Base-by-base conservation (phyloP, 2,888 invertebrate species). In the Lasioglossum oenotherae region DNA sequence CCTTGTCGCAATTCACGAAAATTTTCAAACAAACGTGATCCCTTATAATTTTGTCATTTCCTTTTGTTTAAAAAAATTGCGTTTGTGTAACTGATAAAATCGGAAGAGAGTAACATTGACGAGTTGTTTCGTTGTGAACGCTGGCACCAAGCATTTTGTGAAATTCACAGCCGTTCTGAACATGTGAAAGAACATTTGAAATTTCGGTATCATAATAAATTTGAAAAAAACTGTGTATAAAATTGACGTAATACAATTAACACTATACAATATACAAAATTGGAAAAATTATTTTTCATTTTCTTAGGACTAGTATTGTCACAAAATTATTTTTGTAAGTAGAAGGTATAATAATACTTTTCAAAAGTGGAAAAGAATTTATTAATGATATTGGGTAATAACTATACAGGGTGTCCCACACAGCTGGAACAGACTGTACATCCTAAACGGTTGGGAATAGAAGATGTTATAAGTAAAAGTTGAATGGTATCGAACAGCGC, bases 301-400 rank as follows among this genome's bases (percentile, higher is more conserved):
- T 79, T 41, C 87, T 91, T 89, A 91, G 80, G 60, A 82, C 84
- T 91, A 91, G 91, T 91, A 91, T 91, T 91, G 91, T 91, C 91
- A 82, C 74, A 74, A 64, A 78, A 75, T 86, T 75, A 78, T 81
- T 78, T 73, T 81, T 57, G 31, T 60, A 69, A 90, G 84, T 75
- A 46, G 53, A 90, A 87, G 41, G 74, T 23, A 41, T 67, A 53
- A 76, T 71, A 80, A 82, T 81, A 81, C 84, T 91, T 89, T 92
- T 92, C 89, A 91, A 92, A 92, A 92, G 92, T 92, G 92, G 82
- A 92, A 92, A 92, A 90, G 35, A 86, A 87, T 85, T 80, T 80
- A 82, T 82, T 84, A 78, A 71, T 81, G 53, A 78, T 88, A 82
- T 83, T 80, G 88, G 72, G 71, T 78, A 81, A 69, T 80, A 73